Percentiles rank a stretch among this genome's conserved stretches.
phyloP scores from a whole-genome alignment of 2,113 vertebrate genomes.

The Tragelaphus buxtoni region DNA sequence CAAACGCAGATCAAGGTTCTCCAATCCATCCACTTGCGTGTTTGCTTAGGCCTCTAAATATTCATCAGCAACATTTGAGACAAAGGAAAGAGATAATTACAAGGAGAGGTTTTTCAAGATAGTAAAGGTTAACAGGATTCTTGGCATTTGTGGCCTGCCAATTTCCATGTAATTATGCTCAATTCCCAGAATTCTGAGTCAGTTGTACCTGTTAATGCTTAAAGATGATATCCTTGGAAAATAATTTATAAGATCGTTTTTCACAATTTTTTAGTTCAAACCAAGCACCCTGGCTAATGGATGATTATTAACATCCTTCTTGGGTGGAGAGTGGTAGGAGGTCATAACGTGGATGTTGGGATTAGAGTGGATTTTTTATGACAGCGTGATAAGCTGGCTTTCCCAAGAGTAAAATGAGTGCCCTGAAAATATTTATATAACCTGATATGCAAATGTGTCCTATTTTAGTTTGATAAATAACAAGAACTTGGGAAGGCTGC shows the following conservation, averaged over 20 bases:
- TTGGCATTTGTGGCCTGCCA: slow-evolving; percentile 87
- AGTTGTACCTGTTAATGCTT: slow-evolving; percentile 80
- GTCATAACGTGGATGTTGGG: slow-evolving; percentile 67
- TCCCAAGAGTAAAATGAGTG: neutral
- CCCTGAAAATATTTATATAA: slow-evolving; percentile 32
- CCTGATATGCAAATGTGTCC: neutral
- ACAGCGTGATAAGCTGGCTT: slow-evolving; percentile 10
- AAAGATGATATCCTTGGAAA: slow-evolving; percentile 82
- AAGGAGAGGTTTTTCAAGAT: slow-evolving; percentile 83
- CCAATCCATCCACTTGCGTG: slow-evolving; percentile 67
- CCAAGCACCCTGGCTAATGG: slow-evolving; percentile 76
- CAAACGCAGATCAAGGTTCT: slow-evolving; percentile 44
- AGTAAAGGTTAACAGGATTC: slow-evolving; percentile 89
- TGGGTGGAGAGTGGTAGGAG: slow-evolving; percentile 57
- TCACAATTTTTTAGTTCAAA: slow-evolving; percentile 78
- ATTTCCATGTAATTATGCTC: slow-evolving; percentile 87
- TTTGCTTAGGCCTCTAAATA: slow-evolving; percentile 83
- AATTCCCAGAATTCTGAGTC: slow-evolving; percentile 86
- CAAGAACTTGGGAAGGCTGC: neutral
- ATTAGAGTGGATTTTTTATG: slow-evolving; percentile 49
- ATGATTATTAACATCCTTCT: slow-evolving; percentile 82
- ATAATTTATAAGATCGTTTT: slow-evolving; percentile 84
- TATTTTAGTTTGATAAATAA: neutral
- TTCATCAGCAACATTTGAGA: slow-evolving; percentile 87
- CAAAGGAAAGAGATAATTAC: slow-evolving; percentile 86